Percentiles rank a stretch among this genome's conserved stretches.
phyloP scores from a whole-genome alignment of 2,113 vertebrate species.

The Anhinga anhinga region DNA sequence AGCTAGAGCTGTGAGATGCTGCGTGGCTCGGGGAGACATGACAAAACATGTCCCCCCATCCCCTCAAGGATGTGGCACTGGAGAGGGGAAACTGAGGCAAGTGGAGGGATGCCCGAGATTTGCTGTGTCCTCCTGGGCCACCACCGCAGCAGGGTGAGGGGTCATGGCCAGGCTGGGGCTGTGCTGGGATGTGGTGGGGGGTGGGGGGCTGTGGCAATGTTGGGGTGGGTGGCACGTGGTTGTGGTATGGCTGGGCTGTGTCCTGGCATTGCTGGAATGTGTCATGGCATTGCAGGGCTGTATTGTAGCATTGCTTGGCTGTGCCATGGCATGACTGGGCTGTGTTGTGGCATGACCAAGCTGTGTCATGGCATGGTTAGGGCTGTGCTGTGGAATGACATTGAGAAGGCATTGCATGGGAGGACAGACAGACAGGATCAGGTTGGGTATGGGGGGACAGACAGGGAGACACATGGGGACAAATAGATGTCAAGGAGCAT shows the following conservation, averaged over 20 bases:
- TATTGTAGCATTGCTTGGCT: too few relatives aligned
- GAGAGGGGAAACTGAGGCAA: not conserved
- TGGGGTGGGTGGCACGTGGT: not conserved
- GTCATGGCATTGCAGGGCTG: too few relatives aligned
- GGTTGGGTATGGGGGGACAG: not conserved
- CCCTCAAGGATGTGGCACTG: not conserved
- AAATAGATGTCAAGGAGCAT: not conserved
- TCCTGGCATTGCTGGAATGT: too few relatives aligned
- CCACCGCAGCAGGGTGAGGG: not conserved
- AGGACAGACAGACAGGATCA: not conserved
- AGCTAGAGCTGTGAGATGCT: not conserved
- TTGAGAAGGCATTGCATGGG: not conserved
- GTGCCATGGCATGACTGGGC: too few relatives aligned
- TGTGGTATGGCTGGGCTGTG: not conserved
- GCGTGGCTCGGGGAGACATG: fast-evolving
- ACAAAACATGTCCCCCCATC: not conserved
- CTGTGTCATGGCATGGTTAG: too few relatives aligned
- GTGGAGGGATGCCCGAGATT: too few relatives aligned
- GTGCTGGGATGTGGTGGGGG: not conserved
- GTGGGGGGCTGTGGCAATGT: not conserved
- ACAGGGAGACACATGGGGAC: not conserved
- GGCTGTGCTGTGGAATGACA: not conserved
- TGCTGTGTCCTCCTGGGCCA: not conserved
- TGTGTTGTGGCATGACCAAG: too few relatives aligned
- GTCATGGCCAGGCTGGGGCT: not conserved